phyloP scores from a whole-genome alignment of 2,888 invertebrate genomes.

The Lacanobia oleracea region DNA sequence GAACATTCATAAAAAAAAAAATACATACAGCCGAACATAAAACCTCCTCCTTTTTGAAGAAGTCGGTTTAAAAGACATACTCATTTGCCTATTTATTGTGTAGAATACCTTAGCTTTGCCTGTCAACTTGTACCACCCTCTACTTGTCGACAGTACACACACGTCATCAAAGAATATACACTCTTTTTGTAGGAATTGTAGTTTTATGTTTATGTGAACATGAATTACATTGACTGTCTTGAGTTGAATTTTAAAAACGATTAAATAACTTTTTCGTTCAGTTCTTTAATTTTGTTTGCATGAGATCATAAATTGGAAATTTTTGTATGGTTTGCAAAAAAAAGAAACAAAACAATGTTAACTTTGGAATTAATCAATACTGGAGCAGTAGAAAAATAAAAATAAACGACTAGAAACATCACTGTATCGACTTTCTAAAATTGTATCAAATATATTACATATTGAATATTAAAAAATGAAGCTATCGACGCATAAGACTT shows the following conservation, averaged over 20 bases:
- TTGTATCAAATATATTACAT: neutral
- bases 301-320: neutral
- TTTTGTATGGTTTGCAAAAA: conserved; percentile 13
- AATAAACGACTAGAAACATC: no score
- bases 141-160: neutral
- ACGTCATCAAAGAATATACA: neutral
- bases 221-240: neutral
- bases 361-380: neutral
- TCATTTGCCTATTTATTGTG: no score
- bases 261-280: conserved; percentile 7
- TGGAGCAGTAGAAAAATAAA: neutral
- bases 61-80: no score
- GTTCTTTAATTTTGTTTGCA: neutral
- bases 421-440: neutral
- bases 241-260: conserved; percentile 20
- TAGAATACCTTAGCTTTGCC: no score
- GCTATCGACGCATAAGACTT: neutral
- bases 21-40: no score
- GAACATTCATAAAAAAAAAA: no score
- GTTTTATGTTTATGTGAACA: neutral
- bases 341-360: neutral
- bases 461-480: neutral
- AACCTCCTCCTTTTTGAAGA: no score
- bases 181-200: neutral
- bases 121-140: neutral